Percentiles rank a stretch among this genome's conserved stretches.
Conservation (phyloP, 1,140 invertebrate genomes). For the Asobara japonica region DNA sequence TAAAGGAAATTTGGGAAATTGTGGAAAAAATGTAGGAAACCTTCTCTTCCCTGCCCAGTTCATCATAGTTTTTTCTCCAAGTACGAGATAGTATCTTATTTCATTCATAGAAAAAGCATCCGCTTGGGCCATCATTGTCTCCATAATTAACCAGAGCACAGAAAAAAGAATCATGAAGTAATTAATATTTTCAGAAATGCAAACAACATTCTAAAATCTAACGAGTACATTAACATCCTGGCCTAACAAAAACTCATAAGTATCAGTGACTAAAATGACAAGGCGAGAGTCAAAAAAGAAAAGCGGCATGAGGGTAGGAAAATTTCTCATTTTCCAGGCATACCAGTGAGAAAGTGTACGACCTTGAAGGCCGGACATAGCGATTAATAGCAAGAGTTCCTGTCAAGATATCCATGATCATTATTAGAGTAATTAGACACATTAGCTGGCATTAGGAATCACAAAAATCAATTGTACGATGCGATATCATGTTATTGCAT, state of each 20-base stretch:
- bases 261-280: not conserved
- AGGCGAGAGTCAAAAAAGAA: not conserved
- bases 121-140: not conserved
- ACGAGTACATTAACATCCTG: not conserved
- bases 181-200: slow-evolving; percentile 20
- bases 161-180: not conserved
- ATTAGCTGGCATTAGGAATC: not conserved
- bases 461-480: not conserved
- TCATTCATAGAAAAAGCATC: not conserved
- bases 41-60: no score
- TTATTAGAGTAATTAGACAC: not conserved
- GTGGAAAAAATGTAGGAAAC: no score
- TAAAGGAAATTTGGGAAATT: no score
- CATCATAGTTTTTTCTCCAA: no score
- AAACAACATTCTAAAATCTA: slow-evolving; percentile 4
- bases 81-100: no score
- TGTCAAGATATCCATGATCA: not conserved
- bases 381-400: slow-evolving; percentile 3
- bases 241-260: not conserved
- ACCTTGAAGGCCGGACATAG: slow-evolving; percentile 59
- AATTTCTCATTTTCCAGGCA: slow-evolving; percentile 63
- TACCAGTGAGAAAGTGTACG: slow-evolving; percentile 59
- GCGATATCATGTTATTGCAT: not conserved
- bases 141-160: not conserved
- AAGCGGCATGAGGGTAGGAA: slow-evolving; percentile 40